Evolutionary conservation across 2,888 invertebrate species (phyloP), one percentile per base, ranked within the genome.

Genomic region (Tenthredo amoena): DNA sequence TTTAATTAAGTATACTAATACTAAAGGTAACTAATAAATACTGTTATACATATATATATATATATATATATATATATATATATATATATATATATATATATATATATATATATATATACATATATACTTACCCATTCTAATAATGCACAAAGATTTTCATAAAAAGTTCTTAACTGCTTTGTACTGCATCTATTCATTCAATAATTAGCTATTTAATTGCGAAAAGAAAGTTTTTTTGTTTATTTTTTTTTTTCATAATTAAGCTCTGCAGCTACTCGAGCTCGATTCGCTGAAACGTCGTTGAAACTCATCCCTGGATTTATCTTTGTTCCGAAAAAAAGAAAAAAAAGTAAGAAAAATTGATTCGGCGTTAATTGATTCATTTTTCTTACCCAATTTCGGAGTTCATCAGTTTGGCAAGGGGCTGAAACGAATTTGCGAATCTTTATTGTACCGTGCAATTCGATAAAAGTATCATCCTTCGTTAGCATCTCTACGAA

Each of bases 201-300:
- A 62, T 21, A 62, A 62, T 62, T 55, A 55, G 55, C 62, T 62
- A 62, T 62, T 62, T 62, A 62, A 62, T 62, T 62, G 62, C 62
- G 10, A 62, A 1, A 12, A 26, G 10, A 26, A 5, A 55, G n/a
- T 7, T n/a, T 55, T 10, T 26, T 10, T 10, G 3, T 62, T 26
- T 26, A 2, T 26, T 26, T 62, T 26, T 12, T 12, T 62, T 26
- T 26, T 26, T 5, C 12, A 62, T 62, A 62, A 62, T 62, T 62
- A 26, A 21, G 10, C 21, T 62, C 21, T 62, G 18, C 55, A 55
- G 55, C 62, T 62, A 26, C 21, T 62, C 21, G 26, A 26, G 21
- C 7, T 26, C 26, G 62, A 62, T 12, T 26, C 26, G 10, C 26
- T 62, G 62, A 26, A 26, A 26, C 26, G 62, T 62, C 62, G 62